phyloP scores from a whole-genome alignment of 2,888 invertebrate species.

The Euzophera pinguis region DNA sequence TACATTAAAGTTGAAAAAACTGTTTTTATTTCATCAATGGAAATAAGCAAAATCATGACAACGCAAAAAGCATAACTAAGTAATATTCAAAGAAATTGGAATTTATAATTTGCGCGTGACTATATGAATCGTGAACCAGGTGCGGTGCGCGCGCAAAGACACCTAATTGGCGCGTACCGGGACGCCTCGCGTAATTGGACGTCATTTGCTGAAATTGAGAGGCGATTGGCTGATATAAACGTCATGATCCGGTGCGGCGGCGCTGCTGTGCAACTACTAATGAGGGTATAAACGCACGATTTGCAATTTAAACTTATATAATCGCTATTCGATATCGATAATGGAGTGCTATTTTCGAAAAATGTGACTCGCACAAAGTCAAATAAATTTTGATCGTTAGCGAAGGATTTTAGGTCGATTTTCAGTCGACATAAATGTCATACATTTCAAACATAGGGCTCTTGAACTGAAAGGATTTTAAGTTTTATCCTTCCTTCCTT shows the following conservation, averaged over 20 bases:
- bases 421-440: too few species aligned
- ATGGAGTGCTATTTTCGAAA: too few species aligned
- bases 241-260: constrained; percentile 35
- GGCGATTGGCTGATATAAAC: constrained; percentile 60
- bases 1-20: too few species aligned
- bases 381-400: too few species aligned
- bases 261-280: constrained; percentile 1
- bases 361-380: too few species aligned
- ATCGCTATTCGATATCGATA: constrained; percentile 1
- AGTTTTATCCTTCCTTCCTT: too few species aligned
- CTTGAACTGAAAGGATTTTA: too few species aligned
- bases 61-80: neutral
- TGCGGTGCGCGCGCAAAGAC: constrained; percentile 63
- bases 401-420: too few species aligned
- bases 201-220: constrained; percentile 64
- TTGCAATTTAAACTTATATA: neutral
- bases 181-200: constrained; percentile 70
- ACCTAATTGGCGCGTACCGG: constrained; percentile 70
- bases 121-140: constrained; percentile 67
- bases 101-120: constrained; percentile 60
- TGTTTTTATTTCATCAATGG: too few species aligned
- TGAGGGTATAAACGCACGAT: constrained; percentile 4
- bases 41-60: neutral
- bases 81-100: constrained; percentile 35
- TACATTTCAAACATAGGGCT: too few species aligned